Base-by-base conservation (phyloP, 2,888 invertebrate species). In the Herminia tarsipennalis region DNA sequence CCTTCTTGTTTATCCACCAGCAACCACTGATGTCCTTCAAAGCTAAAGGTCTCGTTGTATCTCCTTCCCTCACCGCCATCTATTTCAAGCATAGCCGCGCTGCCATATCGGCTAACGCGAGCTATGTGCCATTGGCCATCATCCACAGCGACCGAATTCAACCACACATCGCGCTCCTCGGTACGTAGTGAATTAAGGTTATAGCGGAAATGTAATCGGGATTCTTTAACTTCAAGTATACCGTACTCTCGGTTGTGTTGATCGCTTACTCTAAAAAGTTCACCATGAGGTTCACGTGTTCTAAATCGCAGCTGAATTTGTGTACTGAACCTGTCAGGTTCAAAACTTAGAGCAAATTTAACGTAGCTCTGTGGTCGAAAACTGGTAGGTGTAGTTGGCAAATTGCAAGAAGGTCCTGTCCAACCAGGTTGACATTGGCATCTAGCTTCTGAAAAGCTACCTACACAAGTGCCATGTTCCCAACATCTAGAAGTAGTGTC, bases 121-220 rank as follows among this genome's bases (percentile, higher is more conserved):
- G 98, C 98, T 39, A 97, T 97, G 79, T 99, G 99, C 99, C 99
- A 99, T 73, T 98, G 98, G 0, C 99, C 99, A 79, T 98, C 97
- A 74, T 98, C 97, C 1, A 98, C 98, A 1, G 96, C 94, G 16
- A 98, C 95, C 3, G 97, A 95, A 65, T 96, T 96, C 35, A 98
- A 89, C 96, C 97, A 97, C 66, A 99, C 95, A 74, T 97, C 96
- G 53, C 95, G 94, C 80, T 98, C 98, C 81, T 98, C 98, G 3
- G 98, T 97, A 55, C 97, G 93, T 55, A 97, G 87, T 10, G 97
- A 97, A 82, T 98, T 98, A 37, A 99, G 92, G 84, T 99, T 98
- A 83, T 96, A 99, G 56, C 97, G 94, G 92, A 98, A 98, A 76
- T 97, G 96, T 41, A 98, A 92, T 57, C 96, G 94, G 32, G 97